Evolutionary conservation across 2,797 vertebrate genomes (phyloP).

Genomic region (Pseudochromis fuscus): DNA sequence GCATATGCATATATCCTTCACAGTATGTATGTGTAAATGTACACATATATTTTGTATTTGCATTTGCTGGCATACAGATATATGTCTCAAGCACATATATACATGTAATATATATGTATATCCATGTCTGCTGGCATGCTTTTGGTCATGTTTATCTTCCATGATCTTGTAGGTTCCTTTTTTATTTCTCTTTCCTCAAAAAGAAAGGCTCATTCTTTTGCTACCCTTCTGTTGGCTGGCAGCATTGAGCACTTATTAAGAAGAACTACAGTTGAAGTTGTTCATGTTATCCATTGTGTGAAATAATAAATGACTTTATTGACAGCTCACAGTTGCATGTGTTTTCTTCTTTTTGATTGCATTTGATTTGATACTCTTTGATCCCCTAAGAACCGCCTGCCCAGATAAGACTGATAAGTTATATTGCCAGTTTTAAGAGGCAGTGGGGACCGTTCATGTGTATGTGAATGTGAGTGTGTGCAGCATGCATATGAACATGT

Average conservation of each 20-base stretch:
- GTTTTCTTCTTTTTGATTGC: conserved; percentile 46
- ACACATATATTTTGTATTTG: conserved; percentile 89
- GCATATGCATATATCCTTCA: conserved; percentile 89
- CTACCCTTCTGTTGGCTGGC: conserved; percentile 96
- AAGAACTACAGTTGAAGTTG: conserved; percentile 96
- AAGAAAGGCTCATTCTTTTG: conserved; percentile 96
- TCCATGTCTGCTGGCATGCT: conserved; percentile 95
- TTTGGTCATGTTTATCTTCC: conserved; percentile 97
- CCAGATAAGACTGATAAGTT: conserved; percentile 17
- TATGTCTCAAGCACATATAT: conserved; percentile 89
- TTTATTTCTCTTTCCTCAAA: conserved; percentile 85
- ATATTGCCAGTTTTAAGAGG: conserved; percentile 15
- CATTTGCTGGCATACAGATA: conserved; percentile 85
- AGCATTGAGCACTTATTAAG: conserved; percentile 98
- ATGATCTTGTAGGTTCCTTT: conserved; percentile 96
- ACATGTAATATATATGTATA: conserved; percentile 89
- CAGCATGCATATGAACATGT: conserved; percentile 13
- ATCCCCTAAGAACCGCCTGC: conserved; percentile 33
- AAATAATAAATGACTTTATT: conserved; percentile 96
- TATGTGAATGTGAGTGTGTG: conserved; percentile 14
- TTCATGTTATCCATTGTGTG: conserved; percentile 99
- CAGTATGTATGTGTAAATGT: conserved; percentile 87
- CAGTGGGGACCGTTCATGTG: conserved; percentile 7
- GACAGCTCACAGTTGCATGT: conserved; percentile 74
- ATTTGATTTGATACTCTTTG: conserved; percentile 21